These are phyloP conservation scores for Colaptes auratus DNA, from an alignment of 2,113 vertebrate species.

Conservation along the genomic window DNA sequence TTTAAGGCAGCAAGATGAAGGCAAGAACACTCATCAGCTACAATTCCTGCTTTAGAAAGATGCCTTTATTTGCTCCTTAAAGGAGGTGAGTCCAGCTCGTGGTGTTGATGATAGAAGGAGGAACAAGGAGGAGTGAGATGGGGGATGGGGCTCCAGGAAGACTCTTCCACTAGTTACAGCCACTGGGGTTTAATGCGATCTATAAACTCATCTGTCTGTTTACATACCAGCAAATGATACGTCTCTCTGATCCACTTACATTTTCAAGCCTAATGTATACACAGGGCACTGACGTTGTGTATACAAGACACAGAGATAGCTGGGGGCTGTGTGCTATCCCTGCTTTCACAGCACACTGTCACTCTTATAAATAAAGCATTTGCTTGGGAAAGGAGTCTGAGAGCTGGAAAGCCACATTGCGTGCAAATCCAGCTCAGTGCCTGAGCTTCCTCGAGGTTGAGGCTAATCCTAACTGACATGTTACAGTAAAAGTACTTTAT, in stretches of 20 bases:
- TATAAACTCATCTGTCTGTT: conserved; percentile 90
- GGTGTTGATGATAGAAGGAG: not conserved
- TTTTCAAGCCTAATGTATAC: conserved; percentile 83
- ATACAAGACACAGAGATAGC: conserved; percentile 79
- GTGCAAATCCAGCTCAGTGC: conserved; percentile 91
- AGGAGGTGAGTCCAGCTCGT: not conserved
- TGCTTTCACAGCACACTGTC: conserved; percentile 81
- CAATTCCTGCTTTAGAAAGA: conserved; percentile 15
- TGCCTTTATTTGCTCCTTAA: conserved; percentile 13
- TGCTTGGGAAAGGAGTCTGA: conserved; percentile 76
- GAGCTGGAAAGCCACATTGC: conserved; percentile 83
- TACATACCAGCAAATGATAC: conserved; percentile 85
- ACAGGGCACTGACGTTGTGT: conserved; percentile 78
- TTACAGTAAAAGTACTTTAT: conserved; percentile 99
- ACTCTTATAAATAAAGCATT: conserved; percentile 87
- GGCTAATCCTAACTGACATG: conserved; percentile 92
- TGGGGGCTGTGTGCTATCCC: conserved; percentile 76
- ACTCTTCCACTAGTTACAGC: conserved; percentile 68
- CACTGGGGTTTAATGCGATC: conserved; percentile 85
- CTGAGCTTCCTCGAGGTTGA: conserved; percentile 83
- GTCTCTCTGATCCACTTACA: conserved; percentile 82
- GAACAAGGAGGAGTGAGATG: conserved; percentile 36
- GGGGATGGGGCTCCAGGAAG: conserved; percentile 56
- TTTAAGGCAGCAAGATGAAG: not conserved
- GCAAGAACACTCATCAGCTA: not conserved